Evolutionary conservation across 2,797 vertebrate genomes (phyloP).

Genomic region (Lates japonicus): DNA sequence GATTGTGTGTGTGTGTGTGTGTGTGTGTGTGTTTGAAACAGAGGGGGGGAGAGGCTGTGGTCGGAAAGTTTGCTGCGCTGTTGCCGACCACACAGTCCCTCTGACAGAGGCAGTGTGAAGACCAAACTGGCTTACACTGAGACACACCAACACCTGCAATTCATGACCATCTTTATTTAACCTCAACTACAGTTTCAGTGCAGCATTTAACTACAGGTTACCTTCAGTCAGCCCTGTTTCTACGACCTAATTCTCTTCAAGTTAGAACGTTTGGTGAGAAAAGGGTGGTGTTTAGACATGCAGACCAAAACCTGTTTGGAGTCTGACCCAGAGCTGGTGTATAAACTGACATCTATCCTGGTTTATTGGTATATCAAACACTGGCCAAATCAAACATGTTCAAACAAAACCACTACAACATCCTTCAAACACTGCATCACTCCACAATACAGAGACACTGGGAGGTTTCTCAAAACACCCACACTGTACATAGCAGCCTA

Average conservation of each 20-base stretch:
- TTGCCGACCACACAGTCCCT: conserved; percentile 58
- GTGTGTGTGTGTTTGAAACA: not conserved
- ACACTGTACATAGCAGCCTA: conserved; percentile 7
- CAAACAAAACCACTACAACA: not conserved
- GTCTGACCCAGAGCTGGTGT: not conserved
- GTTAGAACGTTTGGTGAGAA: no score
- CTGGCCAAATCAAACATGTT: not conserved
- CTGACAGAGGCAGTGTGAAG: not conserved
- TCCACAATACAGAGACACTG: not conserved
- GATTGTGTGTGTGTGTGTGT: not conserved
- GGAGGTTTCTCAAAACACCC: not conserved
- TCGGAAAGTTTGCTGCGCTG: conserved; percentile 71
- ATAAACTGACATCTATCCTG: not conserved
- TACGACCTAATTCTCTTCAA: not conserved
- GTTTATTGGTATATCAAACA: not conserved
- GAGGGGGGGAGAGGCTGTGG: conserved; percentile 45
- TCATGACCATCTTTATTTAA: conserved; percentile 5
- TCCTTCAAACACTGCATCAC: not conserved
- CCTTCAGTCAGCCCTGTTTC: not conserved
- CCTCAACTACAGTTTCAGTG: conserved; percentile 3
- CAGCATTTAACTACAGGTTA: not conserved
- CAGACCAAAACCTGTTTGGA: no score
- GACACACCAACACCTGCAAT: conserved; percentile 20
- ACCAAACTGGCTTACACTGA: not conserved
- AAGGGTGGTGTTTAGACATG: no score